Percentiles rank a stretch among this genome's conserved stretches.
Conservation (phyloP, 2,888 invertebrate species). For the Ornithoptera priamus region DNA sequence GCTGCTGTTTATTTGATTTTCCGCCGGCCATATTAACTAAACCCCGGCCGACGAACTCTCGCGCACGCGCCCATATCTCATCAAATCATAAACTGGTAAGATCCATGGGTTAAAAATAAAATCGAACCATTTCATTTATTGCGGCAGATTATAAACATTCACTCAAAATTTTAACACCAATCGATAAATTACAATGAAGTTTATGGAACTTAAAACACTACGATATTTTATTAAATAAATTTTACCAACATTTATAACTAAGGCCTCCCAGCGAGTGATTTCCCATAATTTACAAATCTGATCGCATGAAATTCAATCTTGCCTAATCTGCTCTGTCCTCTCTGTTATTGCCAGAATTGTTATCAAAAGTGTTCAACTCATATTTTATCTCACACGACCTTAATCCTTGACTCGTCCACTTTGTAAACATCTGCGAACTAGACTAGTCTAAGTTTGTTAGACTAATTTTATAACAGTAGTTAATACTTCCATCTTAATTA, state of each 20-base stretch:
- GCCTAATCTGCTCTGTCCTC: conserved; percentile 8
- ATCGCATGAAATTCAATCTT: conserved; percentile 16
- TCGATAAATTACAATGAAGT: conserved; percentile 5
- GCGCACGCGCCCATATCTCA: conserved; percentile 44
- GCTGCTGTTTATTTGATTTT: conserved; percentile 76
- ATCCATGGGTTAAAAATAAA: conserved; percentile 29
- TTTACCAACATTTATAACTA: neutral
- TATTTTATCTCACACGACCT: conserved; percentile 4
- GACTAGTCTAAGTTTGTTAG: conserved; percentile 43
- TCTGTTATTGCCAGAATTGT: conserved; percentile 10
- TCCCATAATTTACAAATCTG: conserved; percentile 7
- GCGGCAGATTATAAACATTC: conserved; percentile 12
- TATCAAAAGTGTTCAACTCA: conserved; percentile 8
- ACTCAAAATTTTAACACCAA: neutral
- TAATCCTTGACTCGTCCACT: neutral
- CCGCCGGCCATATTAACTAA: conserved; percentile 64
- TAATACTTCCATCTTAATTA: conserved; percentile 51
- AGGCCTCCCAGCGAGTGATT: conserved; percentile 41
- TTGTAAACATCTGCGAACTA: neutral
- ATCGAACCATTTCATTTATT: conserved; percentile 17
- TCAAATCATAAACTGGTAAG: conserved; percentile 47
- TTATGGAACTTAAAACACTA: neutral
- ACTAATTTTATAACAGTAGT: conserved; percentile 59
- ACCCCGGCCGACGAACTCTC: conserved; percentile 52
- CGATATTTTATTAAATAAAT: neutral